A percentile compares a stretch with the other conserved stretches of the same genome.
These are phyloP conservation scores for Belgica antarctica DNA, from an alignment of 2,888 invertebrate species.

Conservation along the genomic window DNA sequence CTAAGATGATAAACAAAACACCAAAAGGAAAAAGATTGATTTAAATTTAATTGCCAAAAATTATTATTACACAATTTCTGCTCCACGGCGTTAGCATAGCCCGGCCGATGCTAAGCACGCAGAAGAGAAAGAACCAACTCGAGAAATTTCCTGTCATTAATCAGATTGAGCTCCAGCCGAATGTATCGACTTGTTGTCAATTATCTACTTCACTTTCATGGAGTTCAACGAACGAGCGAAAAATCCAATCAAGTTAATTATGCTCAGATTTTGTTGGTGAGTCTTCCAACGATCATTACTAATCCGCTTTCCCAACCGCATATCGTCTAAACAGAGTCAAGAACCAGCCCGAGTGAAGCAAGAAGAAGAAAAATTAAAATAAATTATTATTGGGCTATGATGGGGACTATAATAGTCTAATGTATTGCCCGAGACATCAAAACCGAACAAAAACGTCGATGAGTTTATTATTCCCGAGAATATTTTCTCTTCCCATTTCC, in stretches of 20 bases:
- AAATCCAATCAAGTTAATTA: slow-evolving; percentile 7
- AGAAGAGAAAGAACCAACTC: background rate
- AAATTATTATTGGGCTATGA: slow-evolving; percentile 15
- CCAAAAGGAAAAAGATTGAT: slow-evolving; percentile 21
- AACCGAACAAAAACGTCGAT: background rate
- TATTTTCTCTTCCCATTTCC: too few species aligned
- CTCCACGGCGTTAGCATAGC: slow-evolving; percentile 18
- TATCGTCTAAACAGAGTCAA: background rate
- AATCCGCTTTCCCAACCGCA: background rate
- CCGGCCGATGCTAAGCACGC: too few species aligned
- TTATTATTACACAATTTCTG: slow-evolving; percentile 12
- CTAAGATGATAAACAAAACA: background rate
- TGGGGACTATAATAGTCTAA: background rate
- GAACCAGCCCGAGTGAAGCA: background rate
- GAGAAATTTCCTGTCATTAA: slow-evolving; percentile 39
- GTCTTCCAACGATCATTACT: background rate
- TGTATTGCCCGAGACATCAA: background rate
- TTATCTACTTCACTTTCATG: slow-evolving; percentile 20
- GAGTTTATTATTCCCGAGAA: background rate
- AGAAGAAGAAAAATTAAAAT: slow-evolving; percentile 24
- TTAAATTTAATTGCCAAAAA: slow-evolving; percentile 39
- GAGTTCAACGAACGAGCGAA: slow-evolving; percentile 24
- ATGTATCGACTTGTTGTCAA: slow-evolving; percentile 39
- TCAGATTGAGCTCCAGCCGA: slow-evolving; percentile 19
- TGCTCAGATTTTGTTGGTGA: background rate